Percentiles rank a stretch among this genome's conserved stretches.
Evolutionary conservation across 2,888 invertebrate species (phyloP).

Genomic region (Cosmopolites sordidus): DNA sequence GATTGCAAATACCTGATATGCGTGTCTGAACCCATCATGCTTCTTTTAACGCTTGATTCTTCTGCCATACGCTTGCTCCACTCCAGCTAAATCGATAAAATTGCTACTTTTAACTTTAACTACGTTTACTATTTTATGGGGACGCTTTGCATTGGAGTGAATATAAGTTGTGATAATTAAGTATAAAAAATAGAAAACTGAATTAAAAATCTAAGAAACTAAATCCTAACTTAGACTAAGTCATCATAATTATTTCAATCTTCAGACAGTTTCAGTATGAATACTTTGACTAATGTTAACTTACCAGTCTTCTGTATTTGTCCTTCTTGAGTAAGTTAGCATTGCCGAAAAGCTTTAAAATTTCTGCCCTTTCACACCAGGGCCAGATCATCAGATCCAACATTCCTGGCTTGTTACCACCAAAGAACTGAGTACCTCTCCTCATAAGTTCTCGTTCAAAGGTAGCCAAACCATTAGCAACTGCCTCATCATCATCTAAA

Average conservation of each 20-base stretch:
- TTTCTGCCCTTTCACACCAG: constrained; percentile 68
- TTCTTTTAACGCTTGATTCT: constrained; percentile 64
- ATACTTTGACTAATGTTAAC: constrained; percentile 25
- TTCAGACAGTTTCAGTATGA: too few species aligned
- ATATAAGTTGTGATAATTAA: too few species aligned
- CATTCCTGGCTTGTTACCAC: constrained; percentile 68
- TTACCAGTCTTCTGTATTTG: constrained; percentile 64
- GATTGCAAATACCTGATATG: constrained; percentile 70
- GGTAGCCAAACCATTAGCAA: constrained; percentile 53
- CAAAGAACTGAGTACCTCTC: constrained; percentile 62
- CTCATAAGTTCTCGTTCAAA: constrained; percentile 63
- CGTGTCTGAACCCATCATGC: constrained; percentile 61
- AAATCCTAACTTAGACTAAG: too few species aligned
- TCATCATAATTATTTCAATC: too few species aligned
- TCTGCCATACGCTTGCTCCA: constrained; percentile 70
- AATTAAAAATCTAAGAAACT: too few species aligned
- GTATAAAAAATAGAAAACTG: too few species aligned
- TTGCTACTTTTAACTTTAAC: too few species aligned
- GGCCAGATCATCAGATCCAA: constrained; percentile 84
- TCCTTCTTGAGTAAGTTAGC: constrained; percentile 62
- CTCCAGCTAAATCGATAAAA: constrained; percentile 50
- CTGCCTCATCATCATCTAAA: constrained; percentile 40
- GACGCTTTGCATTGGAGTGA: too few species aligned
- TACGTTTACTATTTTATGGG: too few species aligned
- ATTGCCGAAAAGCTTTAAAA: constrained; percentile 58